Evolutionary conservation across 2,888 invertebrate species (phyloP).

Genomic region (Chymomyza procnemis): DNA sequence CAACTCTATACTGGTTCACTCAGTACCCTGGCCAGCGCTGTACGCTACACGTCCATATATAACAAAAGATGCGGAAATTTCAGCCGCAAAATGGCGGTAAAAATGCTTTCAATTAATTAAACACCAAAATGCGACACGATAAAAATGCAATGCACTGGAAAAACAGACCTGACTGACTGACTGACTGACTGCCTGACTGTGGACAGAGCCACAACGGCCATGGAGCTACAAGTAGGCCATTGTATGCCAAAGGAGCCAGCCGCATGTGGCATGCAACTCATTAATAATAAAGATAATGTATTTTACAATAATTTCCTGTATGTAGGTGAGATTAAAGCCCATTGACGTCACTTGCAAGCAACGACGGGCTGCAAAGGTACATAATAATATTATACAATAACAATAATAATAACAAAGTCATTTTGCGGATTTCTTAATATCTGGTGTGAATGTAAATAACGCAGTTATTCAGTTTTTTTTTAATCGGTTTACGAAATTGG

Average conservation of each 20-base stretch:
- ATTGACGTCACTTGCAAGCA: conserved; percentile 30
- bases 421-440: not conserved
- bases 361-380: not conserved
- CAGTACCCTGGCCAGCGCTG: not conserved
- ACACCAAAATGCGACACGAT: conserved; percentile 54
- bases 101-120: conserved; percentile 72
- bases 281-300: conserved; percentile 66
- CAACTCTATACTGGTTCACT: not conserved
- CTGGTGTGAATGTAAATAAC: not conserved
- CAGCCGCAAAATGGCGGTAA: conserved; percentile 52
- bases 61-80: conserved; percentile 34
- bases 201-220: conserved; percentile 6
- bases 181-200: not conserved
- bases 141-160: conserved; percentile 36
- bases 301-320: conserved; percentile 61
- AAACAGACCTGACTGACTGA: conserved; percentile 9
- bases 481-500: too few relatives aligned
- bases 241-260: not conserved
- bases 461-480: not conserved
- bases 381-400: not conserved
- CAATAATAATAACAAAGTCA: not conserved
- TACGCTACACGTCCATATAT: not conserved
- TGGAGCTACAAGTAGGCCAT: conserved; percentile 27
- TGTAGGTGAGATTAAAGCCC: conserved; percentile 64
- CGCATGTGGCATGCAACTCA: conserved; percentile 57